Conservation (phyloP, 1,140 invertebrate species). For the Listronotus bonariensis region DNA sequence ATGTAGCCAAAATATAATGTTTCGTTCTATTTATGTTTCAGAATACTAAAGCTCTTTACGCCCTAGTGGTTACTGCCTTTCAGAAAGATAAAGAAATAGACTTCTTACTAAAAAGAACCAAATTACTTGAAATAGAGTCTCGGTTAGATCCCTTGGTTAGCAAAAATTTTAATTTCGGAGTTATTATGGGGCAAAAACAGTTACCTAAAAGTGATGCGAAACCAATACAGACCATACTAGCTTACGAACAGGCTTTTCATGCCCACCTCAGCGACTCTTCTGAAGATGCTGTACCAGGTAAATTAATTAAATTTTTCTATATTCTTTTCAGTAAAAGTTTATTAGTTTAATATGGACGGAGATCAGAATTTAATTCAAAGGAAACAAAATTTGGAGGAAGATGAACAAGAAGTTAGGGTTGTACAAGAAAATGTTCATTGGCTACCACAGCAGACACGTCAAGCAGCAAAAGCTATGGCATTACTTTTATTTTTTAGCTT, state of each 20-base stretch:
- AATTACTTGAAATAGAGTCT: conserved; percentile 69
- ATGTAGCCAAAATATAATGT: neutral
- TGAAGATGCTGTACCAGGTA: conserved; percentile 38
- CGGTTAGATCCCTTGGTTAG: conserved; percentile 71
- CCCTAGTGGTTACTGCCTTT: conserved; percentile 73
- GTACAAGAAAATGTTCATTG: conserved; percentile 47
- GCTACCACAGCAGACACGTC: conserved; percentile 57
- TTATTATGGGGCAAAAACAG: conserved; percentile 77
- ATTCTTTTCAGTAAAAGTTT: conserved; percentile 36
- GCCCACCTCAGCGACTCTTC: conserved; percentile 52
- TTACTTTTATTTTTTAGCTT: conserved; percentile 76
- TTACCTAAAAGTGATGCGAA: conserved; percentile 67
- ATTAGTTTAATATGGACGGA: conserved; percentile 32
- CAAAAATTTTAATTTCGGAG: conserved; percentile 78
- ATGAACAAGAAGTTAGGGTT: neutral
- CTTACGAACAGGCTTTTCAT: conserved; percentile 65
- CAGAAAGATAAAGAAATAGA: conserved; percentile 68
- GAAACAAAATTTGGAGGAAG: conserved; percentile 3
- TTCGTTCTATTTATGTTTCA: conserved; percentile 58
- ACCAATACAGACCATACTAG: conserved; percentile 69
- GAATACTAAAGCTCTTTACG: conserved; percentile 72
- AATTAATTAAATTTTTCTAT: conserved; percentile 50
- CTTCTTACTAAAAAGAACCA: conserved; percentile 65
- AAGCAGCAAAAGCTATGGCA: conserved; percentile 61
- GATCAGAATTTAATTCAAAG: conserved; percentile 13